A percentile compares a stretch with the other conserved stretches of the same genome.
These are phyloP conservation scores for Phalacrocorax carbo DNA, from an alignment of 2,113 vertebrate species.

Conservation along the genomic window DNA sequence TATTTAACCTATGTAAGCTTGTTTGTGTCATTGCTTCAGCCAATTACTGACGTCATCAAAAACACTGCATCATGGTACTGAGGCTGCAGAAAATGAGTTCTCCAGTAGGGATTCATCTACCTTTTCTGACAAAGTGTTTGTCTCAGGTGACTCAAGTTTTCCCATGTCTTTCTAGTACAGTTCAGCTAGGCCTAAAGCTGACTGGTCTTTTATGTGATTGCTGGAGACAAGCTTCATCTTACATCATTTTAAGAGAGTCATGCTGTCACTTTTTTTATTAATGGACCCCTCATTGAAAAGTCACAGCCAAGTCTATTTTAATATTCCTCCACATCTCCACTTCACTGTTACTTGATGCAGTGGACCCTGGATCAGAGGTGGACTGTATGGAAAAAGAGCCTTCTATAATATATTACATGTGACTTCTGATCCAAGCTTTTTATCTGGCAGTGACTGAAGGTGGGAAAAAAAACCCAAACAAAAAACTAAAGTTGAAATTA, in stretches of 20 bases:
- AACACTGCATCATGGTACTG: not conserved
- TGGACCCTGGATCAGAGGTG: not conserved
- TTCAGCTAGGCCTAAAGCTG: not conserved
- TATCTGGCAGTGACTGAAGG: not conserved
- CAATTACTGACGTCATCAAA: not conserved
- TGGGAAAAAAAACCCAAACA: not conserved
- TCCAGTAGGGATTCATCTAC: not conserved
- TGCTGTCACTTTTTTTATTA: not conserved
- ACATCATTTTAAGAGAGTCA: not conserved
- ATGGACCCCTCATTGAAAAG: not conserved
- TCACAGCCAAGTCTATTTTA: not conserved
- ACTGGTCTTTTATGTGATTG: not conserved
- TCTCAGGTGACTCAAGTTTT: not conserved
- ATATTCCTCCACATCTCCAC: not conserved
- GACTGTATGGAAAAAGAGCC: not conserved
- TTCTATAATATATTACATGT: not conserved
- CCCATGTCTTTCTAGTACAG: not conserved
- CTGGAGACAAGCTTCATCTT: not conserved
- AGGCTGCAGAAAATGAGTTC: slow-evolving; percentile 10
- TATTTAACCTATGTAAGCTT: not conserved
- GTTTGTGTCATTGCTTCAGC: not conserved
- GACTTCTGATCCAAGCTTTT: not conserved
- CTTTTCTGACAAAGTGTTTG: not conserved
- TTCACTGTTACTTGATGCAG: not conserved
- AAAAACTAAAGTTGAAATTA: not conserved